Evolutionary conservation across 2,888 invertebrate genomes (phyloP).

Genomic region (Cantharis nigra): DNA sequence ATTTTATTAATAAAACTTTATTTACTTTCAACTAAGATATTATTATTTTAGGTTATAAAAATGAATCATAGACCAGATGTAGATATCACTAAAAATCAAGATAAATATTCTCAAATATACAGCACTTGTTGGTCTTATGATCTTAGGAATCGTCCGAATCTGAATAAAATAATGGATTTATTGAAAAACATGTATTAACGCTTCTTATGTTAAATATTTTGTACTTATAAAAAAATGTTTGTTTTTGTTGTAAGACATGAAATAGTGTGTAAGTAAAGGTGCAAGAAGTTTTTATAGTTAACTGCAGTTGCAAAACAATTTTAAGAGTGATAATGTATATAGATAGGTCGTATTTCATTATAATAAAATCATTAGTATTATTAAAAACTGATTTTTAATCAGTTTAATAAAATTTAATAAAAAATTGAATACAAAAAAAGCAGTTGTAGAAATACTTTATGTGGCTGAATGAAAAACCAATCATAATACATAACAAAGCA

Average conservation of each 20-base stretch:
- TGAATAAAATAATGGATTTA: constrained; percentile 4
- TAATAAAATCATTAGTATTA: no score
- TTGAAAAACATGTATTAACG: neutral
- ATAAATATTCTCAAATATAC: constrained; percentile 21
- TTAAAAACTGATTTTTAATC: no score
- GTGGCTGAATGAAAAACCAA: no score
- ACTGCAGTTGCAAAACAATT: neutral
- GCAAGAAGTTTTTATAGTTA: neutral
- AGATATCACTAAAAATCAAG: neutral
- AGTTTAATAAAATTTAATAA: no score
- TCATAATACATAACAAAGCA: no score
- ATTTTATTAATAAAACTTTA: neutral
- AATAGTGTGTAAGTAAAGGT: neutral
- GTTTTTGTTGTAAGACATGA: neutral
- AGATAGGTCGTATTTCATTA: no score
- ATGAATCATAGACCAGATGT: constrained; percentile 22
- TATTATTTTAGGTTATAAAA: constrained; percentile 29
- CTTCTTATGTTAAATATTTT: neutral
- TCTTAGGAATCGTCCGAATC: constrained; percentile 17
- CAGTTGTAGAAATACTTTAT: no score
- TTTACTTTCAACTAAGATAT: neutral
- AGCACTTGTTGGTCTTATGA: constrained; percentile 27
- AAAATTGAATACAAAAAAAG: no score
- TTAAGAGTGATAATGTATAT: no score
- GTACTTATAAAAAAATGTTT: neutral